Conservation (phyloP, 2,113 vertebrate species). For the Mobula birostris region DNA sequence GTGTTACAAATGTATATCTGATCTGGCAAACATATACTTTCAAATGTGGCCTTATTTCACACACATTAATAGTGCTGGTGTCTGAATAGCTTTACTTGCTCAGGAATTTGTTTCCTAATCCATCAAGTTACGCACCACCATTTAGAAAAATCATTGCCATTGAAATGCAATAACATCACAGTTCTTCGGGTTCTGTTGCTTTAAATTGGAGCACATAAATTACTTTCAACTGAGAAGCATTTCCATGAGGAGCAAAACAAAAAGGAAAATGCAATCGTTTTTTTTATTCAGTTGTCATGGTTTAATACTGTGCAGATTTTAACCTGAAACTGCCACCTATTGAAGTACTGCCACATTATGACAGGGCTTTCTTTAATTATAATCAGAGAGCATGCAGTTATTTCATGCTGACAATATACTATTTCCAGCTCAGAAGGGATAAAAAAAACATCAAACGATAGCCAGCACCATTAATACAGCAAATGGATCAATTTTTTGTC, state of each 20-base stretch:
- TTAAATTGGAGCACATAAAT: background rate
- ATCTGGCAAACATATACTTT: background rate
- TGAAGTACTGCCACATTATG: constrained; percentile 14
- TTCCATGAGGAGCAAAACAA: background rate
- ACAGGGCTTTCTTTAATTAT: constrained; percentile 19
- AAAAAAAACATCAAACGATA: background rate
- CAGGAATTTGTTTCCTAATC: background rate
- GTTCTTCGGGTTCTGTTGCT: background rate
- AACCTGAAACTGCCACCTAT: constrained; percentile 18
- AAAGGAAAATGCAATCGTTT: background rate
- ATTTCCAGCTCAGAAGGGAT: background rate
- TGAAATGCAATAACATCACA: background rate
- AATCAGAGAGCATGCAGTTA: background rate
- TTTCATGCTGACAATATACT: constrained; percentile 19
- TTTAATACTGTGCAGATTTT: background rate
- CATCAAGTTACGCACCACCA: background rate
- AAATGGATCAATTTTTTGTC: background rate
- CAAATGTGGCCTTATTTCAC: background rate
- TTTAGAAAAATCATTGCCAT: background rate
- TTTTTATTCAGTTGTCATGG: constrained; percentile 6
- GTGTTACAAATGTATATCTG: background rate
- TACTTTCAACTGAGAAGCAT: background rate
- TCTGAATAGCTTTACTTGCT: background rate
- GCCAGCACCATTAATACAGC: background rate
- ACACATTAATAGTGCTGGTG: background rate